Base-by-base conservation (phyloP, 1,140 invertebrate genomes). In the Bombus picipes region DNA sequence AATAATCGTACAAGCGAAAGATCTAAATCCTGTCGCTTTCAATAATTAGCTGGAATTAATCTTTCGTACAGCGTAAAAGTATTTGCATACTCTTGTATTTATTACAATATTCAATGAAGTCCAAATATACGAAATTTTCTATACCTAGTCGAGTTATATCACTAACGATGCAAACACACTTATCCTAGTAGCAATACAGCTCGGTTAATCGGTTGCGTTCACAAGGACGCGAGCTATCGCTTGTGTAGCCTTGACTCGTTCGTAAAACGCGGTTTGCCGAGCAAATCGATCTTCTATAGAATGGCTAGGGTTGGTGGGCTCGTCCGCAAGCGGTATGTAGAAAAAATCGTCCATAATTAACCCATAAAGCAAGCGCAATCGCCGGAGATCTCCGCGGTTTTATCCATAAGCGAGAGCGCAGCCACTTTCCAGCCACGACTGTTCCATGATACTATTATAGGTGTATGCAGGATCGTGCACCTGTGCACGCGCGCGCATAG, bases 281-380 rank as follows among this genome's bases (percentile, higher is more conserved):
- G 47, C 76, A 34, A 53, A 62, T 82, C 32, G 86, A 66, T 90
- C 90, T 90, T 88, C 88, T 88, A 90, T 90, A 90, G 83, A 90
- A 90, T 81, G 66, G 79, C 39, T 28, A 32, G 70, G 32, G 41
- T 62, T n/a, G 57, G 62, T 83, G 77, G 84, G 76, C 87, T 89
- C 81, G 87, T 89, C 84, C 68, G 47, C 59, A 72, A 34, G 72
- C 59, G 71, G 73, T 73, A 81, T 85, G 82, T 47, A 75, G 71
- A 77, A 91, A 90, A 88, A 92, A 84, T 88, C 65, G 25, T 57
- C 83, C 85, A 89, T 94, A 93, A 94, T 94, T 94, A 94, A 93
- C 92, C 92, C 92, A 92, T 93, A 93, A 94, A 93, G 85, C 85
- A 92, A 65, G 88, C 85, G 90, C 87, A 92, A 92, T 92, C 88